Base-by-base conservation (phyloP, 2,113 vertebrate genomes). In the Rhabdomys dilectus region DNA sequence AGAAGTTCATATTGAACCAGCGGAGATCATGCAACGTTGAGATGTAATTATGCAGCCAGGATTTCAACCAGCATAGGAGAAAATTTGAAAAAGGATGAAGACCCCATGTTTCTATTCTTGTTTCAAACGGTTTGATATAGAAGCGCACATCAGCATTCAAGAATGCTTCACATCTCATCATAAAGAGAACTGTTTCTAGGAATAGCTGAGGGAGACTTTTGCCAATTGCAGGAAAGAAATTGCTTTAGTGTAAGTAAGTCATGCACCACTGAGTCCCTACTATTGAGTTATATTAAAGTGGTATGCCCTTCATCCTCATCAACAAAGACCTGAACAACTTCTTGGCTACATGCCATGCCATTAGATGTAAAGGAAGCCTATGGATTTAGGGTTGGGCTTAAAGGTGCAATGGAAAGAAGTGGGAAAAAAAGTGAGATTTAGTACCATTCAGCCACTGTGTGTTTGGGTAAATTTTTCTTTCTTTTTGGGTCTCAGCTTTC, bases 211-310 rank as follows among this genome's bases (percentile, higher is more conserved):
- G 36, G 87, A 95, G 56, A 89, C 29, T 34, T 93, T n/a, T 84
- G 75, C 88, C 94, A 93, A 21, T 88, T 87, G 95, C 90, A n/a
- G 82, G 86, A 91, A 96, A 97, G 51, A 93, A 91, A 94, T 93
- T 66, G 58, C 80, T 48, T 95, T 95, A 76, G 51, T 95, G 51
- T 73, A 96, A 96, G 73, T 84, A 96, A 91, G 88, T 95, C 88
- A 96, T 68, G 92, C 80, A 94, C n/a, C 76, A 89, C 29, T 95
- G 76, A 93, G 78, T 93, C 93, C 72, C 48, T 92, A 82, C 85
- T 95, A 7, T 91, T 95, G 76, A 19, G 51, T 95, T 92, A 95
- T 96, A 96, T 86, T 97, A 92, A 86, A 97, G 82, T n/a, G 76
- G 85, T 95, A 78, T 91, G 64, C 36, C 26, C 78, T 26, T 97